Percentiles rank a stretch among this genome's conserved stretches.
phyloP scores from a whole-genome alignment of 1,140 invertebrate genomes.

The Campoletis sonorensis region DNA sequence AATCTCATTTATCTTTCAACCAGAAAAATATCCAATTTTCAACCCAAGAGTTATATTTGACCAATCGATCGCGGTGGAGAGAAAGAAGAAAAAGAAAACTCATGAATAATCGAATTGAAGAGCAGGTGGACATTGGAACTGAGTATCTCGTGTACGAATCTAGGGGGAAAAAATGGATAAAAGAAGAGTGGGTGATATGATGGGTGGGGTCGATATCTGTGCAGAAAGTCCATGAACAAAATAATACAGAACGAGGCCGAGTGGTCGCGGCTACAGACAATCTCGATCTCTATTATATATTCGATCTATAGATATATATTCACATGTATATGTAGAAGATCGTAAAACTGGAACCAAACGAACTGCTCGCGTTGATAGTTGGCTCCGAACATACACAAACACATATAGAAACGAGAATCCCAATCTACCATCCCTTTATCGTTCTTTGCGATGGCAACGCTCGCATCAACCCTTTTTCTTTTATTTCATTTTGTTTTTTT shows the following conservation, averaged over 20 bases:
- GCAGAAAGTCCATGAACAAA: conserved; percentile 57
- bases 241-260: conserved; percentile 68
- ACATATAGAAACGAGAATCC: conserved; percentile 23
- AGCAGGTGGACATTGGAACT: not conserved
- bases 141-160: too few species aligned
- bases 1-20: too few species aligned
- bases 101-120: not conserved
- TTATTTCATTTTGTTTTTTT: not conserved
- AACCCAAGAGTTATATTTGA: too few species aligned
- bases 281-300: conserved; percentile 26
- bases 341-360: conserved; percentile 65
- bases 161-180: not conserved
- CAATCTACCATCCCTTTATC: conserved; percentile 35
- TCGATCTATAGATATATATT: conserved; percentile 25
- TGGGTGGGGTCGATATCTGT: too few species aligned
- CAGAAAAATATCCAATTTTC: too few species aligned
- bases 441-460: conserved; percentile 31
- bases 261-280: conserved; percentile 46
- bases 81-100: not conserved
- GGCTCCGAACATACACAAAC: conserved; percentile 51
- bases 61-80: too few species aligned
- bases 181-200: conserved; percentile 46
- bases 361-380: conserved; percentile 71
- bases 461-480: conserved; percentile 47
- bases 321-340: conserved; percentile 20